Evolutionary conservation across 2,113 vertebrate species (phyloP).

Genomic region (Regulus satrapa): DNA sequence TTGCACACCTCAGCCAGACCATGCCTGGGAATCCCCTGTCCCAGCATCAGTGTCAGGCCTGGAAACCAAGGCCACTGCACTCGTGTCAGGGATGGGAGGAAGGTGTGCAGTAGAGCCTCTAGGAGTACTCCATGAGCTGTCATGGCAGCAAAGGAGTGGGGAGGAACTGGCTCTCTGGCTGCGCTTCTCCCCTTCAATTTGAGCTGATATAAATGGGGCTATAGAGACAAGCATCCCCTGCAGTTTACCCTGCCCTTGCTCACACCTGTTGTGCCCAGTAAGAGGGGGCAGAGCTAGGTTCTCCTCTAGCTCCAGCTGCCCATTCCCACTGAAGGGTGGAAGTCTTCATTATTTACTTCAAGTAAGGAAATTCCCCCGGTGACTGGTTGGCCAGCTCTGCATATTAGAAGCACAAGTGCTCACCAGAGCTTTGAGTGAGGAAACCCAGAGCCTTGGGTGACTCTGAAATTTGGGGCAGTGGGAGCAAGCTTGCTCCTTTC

Average conservation of each 20-base stretch:
- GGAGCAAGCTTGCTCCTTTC: neutral
- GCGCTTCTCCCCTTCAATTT: neutral
- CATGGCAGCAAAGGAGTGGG: neutral
- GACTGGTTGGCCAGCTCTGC: neutral
- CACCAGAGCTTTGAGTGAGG: neutral
- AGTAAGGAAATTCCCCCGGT: neutral
- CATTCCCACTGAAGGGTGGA: neutral
- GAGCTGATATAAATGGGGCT: neutral
- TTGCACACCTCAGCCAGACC: neutral
- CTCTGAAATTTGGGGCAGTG: neutral
- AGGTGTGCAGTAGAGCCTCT: neutral
- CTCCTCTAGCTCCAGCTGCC: neutral
- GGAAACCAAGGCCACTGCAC: neutral
- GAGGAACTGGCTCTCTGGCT: neutral
- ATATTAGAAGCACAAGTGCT: neutral
- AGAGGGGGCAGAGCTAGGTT: neutral
- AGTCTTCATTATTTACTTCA: neutral
- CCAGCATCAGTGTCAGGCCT: neutral
- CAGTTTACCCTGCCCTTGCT: neutral
- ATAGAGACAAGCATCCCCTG: neutral
- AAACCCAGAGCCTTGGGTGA: neutral
- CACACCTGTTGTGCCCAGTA: neutral
- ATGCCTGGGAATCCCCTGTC: neutral
- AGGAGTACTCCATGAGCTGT: neutral
- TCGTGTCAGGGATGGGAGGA: neutral